phyloP scores from a whole-genome alignment of 2,888 invertebrate genomes.

The Erebia epiphron region DNA sequence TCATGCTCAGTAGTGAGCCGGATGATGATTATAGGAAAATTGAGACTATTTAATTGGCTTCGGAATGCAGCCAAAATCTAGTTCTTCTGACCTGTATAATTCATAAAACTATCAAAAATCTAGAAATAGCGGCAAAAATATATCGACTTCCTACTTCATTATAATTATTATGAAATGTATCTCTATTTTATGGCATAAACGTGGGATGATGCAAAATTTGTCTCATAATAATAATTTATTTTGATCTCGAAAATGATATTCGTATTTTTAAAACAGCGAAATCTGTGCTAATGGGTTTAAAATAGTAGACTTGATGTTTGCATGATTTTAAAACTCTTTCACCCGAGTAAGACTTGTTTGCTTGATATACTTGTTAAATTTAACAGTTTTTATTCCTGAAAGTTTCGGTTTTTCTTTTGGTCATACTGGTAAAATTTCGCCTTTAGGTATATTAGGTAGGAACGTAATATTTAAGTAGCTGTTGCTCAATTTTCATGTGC shows the following conservation, averaged over 20 bases:
- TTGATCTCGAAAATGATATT: neutral
- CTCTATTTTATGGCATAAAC: neutral
- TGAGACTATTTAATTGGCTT: neutral
- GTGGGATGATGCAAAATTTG: neutral
- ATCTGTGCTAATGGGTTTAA: too few relatives aligned
- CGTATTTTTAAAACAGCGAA: neutral
- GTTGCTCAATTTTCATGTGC: too few relatives aligned
- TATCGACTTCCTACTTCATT: neutral
- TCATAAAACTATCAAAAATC: neutral
- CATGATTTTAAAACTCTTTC: too few relatives aligned
- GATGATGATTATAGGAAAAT: neutral
- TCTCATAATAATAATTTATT: neutral
- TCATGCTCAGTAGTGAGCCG: too few relatives aligned
- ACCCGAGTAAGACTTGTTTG: too few relatives aligned
- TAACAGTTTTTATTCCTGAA: too few relatives aligned
- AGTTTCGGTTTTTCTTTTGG: too few relatives aligned
- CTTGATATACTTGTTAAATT: too few relatives aligned
- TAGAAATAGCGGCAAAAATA: conserved; percentile 10
- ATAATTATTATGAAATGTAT: neutral
- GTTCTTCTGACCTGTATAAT: neutral
- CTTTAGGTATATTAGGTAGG: too few relatives aligned
- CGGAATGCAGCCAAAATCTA: neutral
- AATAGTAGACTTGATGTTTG: too few relatives aligned
- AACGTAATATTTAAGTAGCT: too few relatives aligned
- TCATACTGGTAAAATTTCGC: too few relatives aligned